Evolutionary conservation across 1,140 invertebrate genomes (phyloP).

Genomic region (Globodera rostochiensis): DNA sequence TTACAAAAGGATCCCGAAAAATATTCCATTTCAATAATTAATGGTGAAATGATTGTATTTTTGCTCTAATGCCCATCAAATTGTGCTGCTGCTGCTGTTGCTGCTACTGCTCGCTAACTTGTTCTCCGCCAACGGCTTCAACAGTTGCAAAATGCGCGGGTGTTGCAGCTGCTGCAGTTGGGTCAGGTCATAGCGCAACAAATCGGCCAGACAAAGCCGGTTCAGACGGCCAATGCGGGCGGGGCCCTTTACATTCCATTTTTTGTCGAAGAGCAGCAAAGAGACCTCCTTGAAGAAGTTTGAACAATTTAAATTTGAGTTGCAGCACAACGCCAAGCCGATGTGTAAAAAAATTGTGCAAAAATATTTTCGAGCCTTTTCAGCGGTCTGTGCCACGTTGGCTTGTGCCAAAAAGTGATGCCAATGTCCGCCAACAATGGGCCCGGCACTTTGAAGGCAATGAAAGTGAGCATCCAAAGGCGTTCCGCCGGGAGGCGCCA

Average conservation of each 20-base stretch:
- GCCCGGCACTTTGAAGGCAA: conserved; percentile 8
- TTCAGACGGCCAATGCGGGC: conserved; percentile 48
- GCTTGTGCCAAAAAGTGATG: conserved; percentile 28
- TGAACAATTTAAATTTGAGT: not conserved
- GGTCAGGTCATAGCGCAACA: conserved; percentile 61
- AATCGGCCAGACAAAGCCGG: conserved; percentile 66
- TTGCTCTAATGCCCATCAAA: no score
- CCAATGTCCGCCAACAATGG: conserved; percentile 20
- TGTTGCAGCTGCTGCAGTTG: conserved; percentile 65
- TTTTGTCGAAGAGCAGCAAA: conserved; percentile 68
- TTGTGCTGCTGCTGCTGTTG: not conserved
- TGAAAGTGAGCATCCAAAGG: conserved; percentile 24
- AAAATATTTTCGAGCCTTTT: not conserved
- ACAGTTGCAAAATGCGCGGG: conserved; percentile 66
- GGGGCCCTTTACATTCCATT: conserved; percentile 66
- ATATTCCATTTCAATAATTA: no score
- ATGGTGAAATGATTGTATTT: no score
- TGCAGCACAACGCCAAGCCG: no score
- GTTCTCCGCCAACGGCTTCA: conserved; percentile 67
- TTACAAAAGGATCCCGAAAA: no score
- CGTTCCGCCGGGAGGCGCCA: not conserved
- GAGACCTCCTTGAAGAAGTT: conserved; percentile 13
- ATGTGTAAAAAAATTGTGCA: not conserved
- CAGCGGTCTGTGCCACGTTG: conserved; percentile 10
- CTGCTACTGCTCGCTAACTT: conserved; percentile 62